Conservation (phyloP, 2,113 vertebrate genomes). For the Panthera tigris region DNA sequence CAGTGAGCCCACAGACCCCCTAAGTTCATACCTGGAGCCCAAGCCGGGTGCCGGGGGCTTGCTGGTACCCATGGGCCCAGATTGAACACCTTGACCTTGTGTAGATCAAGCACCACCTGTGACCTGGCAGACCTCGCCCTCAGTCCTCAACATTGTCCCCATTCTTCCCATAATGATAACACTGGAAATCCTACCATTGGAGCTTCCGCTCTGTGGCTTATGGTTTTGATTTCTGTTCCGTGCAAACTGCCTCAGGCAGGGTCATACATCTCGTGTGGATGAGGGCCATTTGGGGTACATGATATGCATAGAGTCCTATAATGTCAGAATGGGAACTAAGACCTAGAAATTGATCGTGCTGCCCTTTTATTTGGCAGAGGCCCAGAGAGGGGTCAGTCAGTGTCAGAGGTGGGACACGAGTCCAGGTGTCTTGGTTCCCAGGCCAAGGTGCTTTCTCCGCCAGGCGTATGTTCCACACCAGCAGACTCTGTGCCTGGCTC, state of each 20-base stretch:
- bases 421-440: neutral
- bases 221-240: constrained; percentile 41
- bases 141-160: neutral
- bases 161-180: neutral
- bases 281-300: neutral
- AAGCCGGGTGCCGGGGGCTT: neutral
- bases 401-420: neutral
- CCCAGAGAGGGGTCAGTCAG: neutral
- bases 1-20: constrained; percentile 30
- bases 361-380: neutral
- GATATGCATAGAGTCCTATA: constrained; percentile 40
- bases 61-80: rapidly evolving
- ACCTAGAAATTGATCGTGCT: neutral
- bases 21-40: constrained; percentile 43
- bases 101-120: neutral
- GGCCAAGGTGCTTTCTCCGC: neutral
- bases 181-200: neutral
- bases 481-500: neutral
- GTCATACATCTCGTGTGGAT: neutral
- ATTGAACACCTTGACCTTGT: neutral
- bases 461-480: neutral
- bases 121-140: neutral
- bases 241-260: constrained; percentile 42
- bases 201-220: neutral
- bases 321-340: neutral